phyloP scores from a whole-genome alignment of 1,140 invertebrate genomes.

The Drosophila varians region DNA sequence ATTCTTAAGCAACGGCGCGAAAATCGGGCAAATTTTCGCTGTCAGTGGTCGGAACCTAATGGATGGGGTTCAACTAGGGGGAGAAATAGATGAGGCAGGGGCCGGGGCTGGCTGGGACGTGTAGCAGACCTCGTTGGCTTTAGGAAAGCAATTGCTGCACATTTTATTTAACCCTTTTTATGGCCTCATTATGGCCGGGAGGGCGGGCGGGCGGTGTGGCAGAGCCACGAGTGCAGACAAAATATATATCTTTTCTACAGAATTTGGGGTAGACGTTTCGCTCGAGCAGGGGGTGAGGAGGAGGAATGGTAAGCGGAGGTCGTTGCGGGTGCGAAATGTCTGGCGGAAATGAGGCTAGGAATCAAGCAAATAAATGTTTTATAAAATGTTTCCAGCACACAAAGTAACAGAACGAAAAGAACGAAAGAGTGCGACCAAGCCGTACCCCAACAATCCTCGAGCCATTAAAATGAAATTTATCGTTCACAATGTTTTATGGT shows the following conservation, averaged over 20 bases:
- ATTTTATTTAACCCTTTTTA: constrained; percentile 82
- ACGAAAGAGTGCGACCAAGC: constrained; percentile 9
- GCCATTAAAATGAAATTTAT: constrained; percentile 80
- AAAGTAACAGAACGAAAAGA: constrained; percentile 19
- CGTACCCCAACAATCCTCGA: constrained; percentile 50
- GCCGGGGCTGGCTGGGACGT: neutral
- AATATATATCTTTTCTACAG: constrained; percentile 63
- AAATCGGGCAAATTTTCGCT: constrained; percentile 78
- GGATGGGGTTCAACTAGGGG: neutral
- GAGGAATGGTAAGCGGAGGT: neutral
- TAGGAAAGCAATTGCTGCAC: constrained; percentile 74
- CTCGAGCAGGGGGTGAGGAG: too few relatives aligned
- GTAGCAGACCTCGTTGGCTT: constrained; percentile 45
- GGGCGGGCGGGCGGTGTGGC: neutral
- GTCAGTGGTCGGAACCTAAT: constrained; percentile 50
- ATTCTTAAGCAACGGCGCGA: constrained; percentile 75
- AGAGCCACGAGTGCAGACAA: constrained; percentile 31
- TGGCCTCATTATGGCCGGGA: constrained; percentile 72
- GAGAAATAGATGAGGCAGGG: neutral
- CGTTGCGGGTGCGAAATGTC: constrained; percentile 52
- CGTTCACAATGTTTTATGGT: constrained; percentile 73
- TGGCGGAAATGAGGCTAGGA: constrained; percentile 78
- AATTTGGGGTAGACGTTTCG: constrained; percentile 11
- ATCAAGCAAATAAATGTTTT: constrained; percentile 82
- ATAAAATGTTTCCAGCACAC: constrained; percentile 78